Evolutionary conservation across 2,888 invertebrate genomes (phyloP).

Genomic region (Sipunculus nudus): DNA sequence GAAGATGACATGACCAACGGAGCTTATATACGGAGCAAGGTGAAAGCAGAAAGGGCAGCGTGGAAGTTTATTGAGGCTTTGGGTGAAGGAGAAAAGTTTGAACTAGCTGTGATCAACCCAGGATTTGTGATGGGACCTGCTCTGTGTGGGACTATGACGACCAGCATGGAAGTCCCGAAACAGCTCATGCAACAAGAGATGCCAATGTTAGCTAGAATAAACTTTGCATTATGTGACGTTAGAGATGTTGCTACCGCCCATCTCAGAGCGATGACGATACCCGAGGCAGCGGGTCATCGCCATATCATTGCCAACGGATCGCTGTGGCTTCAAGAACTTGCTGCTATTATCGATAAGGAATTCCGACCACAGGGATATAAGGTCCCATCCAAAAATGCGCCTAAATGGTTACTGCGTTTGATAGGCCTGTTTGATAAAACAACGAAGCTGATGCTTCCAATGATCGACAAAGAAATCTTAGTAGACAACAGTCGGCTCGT

Average conservation of each 20-base stretch:
- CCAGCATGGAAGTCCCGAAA: slow-evolving; percentile 60
- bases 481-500: slow-evolving; percentile 66
- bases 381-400: slow-evolving; percentile 65
- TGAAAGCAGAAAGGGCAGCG: slow-evolving; percentile 70
- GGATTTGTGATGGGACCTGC: slow-evolving; percentile 69
- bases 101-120: slow-evolving; percentile 70
- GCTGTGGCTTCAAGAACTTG: slow-evolving; percentile 69
- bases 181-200: slow-evolving; percentile 60
- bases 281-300: slow-evolving; percentile 48
- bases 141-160: slow-evolving; percentile 14
- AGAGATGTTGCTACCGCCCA: slow-evolving; percentile 67
- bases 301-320: slow-evolving; percentile 65
- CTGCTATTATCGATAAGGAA: slow-evolving; percentile 67
- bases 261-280: slow-evolving; percentile 27
- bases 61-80: slow-evolving; percentile 70
- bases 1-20: slow-evolving; percentile 46
- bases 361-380: slow-evolving; percentile 69
- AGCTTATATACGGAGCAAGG: slow-evolving; percentile 68
- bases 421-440: slow-evolving; percentile 67
- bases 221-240: slow-evolving; percentile 69
- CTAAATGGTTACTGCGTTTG: slow-evolving; percentile 65
- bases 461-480: slow-evolving; percentile 59
- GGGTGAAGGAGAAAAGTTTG: slow-evolving; percentile 63
- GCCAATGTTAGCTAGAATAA: slow-evolving; percentile 66
- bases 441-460: slow-evolving; percentile 66